A percentile compares a stretch with the other conserved stretches of the same genome.
These are phyloP conservation scores for Scaptomyza cyrtandrae DNA, from an alignment of 2,888 invertebrate species.

Conservation along the genomic window DNA sequence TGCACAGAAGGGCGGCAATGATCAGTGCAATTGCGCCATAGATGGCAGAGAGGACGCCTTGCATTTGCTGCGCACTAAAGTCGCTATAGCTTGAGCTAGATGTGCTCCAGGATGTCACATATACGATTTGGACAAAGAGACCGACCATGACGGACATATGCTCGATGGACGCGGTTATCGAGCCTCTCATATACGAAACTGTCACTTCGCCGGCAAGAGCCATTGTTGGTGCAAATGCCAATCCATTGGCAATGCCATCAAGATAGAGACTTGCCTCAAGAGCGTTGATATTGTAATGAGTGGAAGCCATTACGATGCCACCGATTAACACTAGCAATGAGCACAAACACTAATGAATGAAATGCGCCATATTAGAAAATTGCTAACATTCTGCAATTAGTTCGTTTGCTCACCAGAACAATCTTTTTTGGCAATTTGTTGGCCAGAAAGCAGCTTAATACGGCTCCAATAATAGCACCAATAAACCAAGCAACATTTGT, in stretches of 20 bases:
- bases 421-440: constrained; percentile 71
- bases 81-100: accelerated
- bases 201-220: constrained; percentile 76
- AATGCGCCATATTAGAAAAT: neutral
- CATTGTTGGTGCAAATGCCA: constrained; percentile 73
- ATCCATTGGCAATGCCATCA: constrained; percentile 80
- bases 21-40: constrained; percentile 62
- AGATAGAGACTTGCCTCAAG: constrained; percentile 70
- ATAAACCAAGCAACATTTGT: constrained; percentile 78
- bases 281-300: constrained; percentile 22
- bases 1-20: constrained; percentile 40
- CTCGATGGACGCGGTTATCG: constrained; percentile 50
- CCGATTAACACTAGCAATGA: constrained; percentile 67
- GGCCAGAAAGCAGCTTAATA: constrained; percentile 58
- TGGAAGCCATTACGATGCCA: constrained; percentile 64
- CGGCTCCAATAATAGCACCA: constrained; percentile 75
- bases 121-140: constrained; percentile 66
- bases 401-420: constrained; percentile 59
- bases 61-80: constrained; percentile 58
- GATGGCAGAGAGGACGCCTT: constrained; percentile 63
- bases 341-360: constrained; percentile 49
- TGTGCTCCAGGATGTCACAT: constrained; percentile 26
- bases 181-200: constrained; percentile 64
- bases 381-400: accelerated
- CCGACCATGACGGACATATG: constrained; percentile 61